Evolutionary conservation across 2,797 vertebrate species (phyloP).

Genomic region (Varecia variegata): DNA sequence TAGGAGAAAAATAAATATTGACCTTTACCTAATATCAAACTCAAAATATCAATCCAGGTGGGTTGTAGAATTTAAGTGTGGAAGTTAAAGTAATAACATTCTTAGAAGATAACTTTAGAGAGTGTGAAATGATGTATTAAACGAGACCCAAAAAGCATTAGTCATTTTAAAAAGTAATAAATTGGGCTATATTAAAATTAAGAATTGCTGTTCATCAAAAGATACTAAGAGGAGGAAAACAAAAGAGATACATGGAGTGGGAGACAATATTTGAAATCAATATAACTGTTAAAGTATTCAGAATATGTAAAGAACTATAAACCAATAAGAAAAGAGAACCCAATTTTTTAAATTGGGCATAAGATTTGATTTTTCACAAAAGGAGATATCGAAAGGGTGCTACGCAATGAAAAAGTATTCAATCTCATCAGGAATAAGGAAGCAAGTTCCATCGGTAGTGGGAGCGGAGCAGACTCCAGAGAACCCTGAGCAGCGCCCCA

Average conservation of each 20-base stretch:
- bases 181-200: neutral
- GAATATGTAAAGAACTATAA: neutral
- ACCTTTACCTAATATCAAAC: neutral
- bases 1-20: neutral
- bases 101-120: neutral
- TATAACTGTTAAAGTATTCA: neutral
- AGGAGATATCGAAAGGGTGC: neutral
- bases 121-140: neutral
- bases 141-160: neutral
- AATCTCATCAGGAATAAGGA: neutral
- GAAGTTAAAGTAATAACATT: neutral
- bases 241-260: neutral
- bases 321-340: neutral
- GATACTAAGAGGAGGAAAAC: neutral
- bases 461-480: too few species aligned
- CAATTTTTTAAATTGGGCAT: neutral
- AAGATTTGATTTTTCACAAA: neutral
- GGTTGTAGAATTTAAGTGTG: neutral
- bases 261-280: neutral
- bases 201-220: neutral
- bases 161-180: neutral
- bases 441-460: too few species aligned
- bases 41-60: neutral
- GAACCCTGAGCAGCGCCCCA: too few species aligned
- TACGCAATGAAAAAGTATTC: neutral